phyloP scores from a whole-genome alignment of 2,113 vertebrate genomes.

The Cynopterus brachyotis region DNA sequence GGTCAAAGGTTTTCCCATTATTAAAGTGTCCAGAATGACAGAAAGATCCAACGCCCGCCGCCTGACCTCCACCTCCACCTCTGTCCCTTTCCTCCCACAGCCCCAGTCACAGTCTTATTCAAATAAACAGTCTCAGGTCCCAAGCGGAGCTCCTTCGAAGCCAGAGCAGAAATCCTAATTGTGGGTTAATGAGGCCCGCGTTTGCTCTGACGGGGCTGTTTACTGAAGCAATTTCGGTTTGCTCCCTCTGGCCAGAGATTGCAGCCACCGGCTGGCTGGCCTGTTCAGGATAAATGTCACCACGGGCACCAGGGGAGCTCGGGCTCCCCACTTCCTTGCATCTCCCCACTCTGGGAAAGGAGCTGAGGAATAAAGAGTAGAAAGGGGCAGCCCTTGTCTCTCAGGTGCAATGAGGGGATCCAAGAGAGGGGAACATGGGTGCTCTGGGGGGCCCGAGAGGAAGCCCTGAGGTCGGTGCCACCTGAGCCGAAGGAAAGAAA shows the following conservation, averaged over 20 bases:
- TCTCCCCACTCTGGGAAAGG: not conserved
- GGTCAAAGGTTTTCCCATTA: slow-evolving; percentile 76
- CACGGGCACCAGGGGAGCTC: slow-evolving; percentile 54
- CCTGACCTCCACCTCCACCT: slow-evolving; percentile 72
- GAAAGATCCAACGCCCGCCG: slow-evolving; percentile 70
- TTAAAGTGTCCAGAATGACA: slow-evolving; percentile 75
- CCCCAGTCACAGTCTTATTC: slow-evolving; percentile 47
- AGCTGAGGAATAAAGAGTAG: not conserved
- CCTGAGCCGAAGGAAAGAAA: not conserved
- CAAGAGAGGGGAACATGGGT: not conserved
- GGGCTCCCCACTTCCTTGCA: not conserved
- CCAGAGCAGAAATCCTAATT: slow-evolving; percentile 82
- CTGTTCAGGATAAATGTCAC: slow-evolving; percentile 83
- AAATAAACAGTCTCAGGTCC: slow-evolving; percentile 78
- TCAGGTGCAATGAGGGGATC: not conserved
- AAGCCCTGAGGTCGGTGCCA: not conserved
- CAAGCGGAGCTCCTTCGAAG: slow-evolving; percentile 71
- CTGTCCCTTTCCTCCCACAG: not conserved
- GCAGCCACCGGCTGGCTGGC: slow-evolving; percentile 75
- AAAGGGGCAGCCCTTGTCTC: not conserved
- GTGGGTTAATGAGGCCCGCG: slow-evolving; percentile 83
- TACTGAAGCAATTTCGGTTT: slow-evolving; percentile 80
- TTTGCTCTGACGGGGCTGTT: slow-evolving; percentile 82
- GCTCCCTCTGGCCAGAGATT: slow-evolving; percentile 76
- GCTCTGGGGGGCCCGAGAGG: accelerated